Percentiles rank a stretch among this genome's conserved stretches.
These are phyloP conservation scores for Leucoraja ocellata DNA, from an alignment of 2,797 vertebrate species.

Conservation along the genomic window DNA sequence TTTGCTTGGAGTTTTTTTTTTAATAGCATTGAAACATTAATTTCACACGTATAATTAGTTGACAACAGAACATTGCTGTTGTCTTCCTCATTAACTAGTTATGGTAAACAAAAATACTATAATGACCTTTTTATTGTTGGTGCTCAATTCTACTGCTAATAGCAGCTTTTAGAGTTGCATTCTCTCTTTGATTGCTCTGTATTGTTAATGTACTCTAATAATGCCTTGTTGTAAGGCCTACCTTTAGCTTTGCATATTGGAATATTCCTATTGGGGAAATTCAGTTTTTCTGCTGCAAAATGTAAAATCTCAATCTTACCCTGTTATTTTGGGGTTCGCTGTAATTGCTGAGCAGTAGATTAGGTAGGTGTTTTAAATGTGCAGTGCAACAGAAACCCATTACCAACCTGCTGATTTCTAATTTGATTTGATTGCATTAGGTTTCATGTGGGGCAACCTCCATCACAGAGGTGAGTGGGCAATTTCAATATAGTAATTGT, in stretches of 20 bases:
- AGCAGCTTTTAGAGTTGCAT: background rate
- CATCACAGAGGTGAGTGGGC: too few relatives aligned
- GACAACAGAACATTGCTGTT: background rate
- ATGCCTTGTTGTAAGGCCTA: background rate
- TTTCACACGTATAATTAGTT: background rate
- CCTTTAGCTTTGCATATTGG: background rate
- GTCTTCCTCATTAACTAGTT: background rate
- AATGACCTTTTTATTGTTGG: background rate
- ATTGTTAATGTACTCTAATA: background rate
- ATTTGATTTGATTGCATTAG: too few relatives aligned
- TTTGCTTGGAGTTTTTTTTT: background rate
- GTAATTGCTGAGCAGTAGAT: too few relatives aligned
- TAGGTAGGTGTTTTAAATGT: too few relatives aligned
- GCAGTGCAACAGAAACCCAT: too few relatives aligned
- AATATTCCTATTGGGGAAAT: background rate
- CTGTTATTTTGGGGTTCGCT: background rate
- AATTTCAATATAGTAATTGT: too few relatives aligned
- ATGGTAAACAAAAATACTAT: background rate
- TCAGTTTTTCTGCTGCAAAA: background rate
- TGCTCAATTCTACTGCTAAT: background rate
- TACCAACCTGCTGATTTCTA: too few relatives aligned
- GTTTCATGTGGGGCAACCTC: too few relatives aligned
- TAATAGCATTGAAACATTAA: background rate
- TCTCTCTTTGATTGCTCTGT: background rate
- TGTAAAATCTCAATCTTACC: background rate